Conservation (phyloP, 2,113 vertebrate genomes). For the human (Homo sapiens) region GRCh38 chr7:3758001-3758500, state of each 20-base stretch:
- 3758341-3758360: not conserved
- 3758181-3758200: not conserved
- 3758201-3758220: not conserved
- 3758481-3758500: too few relatives aligned
- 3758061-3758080: too few relatives aligned
- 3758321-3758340: not conserved
- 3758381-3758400: not conserved
- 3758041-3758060: not conserved
- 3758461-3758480: too few relatives aligned
- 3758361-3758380: not conserved
- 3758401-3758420: not conserved
- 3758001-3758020: not conserved
- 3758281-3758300: not conserved
- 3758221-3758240: not conserved
- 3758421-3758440: not conserved
- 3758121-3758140: not conserved
- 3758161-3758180: not conserved
- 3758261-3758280: not conserved
- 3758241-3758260: too few relatives aligned
- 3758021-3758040: not conserved
- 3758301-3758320: not conserved
- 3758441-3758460: not conserved
- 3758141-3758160: not conserved
- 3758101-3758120: not conserved
- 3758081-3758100: rapidly evolving